Conservation (phyloP, 2,113 vertebrate genomes). For the Silurus meridionalis region DNA sequence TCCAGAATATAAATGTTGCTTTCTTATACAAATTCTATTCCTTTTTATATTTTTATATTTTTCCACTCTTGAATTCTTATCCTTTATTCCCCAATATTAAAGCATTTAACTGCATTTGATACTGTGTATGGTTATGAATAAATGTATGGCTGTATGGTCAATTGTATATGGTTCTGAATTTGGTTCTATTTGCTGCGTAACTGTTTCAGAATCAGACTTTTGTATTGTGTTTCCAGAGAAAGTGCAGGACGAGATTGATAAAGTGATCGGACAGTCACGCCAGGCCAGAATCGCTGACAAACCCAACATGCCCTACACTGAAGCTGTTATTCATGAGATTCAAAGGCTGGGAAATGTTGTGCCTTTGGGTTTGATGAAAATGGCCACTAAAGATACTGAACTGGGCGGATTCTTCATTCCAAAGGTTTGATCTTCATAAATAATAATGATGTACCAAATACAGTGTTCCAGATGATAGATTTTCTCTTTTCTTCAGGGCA, state of each 20-base stretch:
- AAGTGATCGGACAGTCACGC: constrained; percentile 51
- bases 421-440: constrained; percentile 57
- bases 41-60: too few relatives aligned
- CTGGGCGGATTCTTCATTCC: constrained; percentile 64
- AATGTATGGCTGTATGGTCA: too few relatives aligned
- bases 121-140: too few relatives aligned
- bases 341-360: constrained; percentile 69
- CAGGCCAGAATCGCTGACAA: constrained; percentile 62
- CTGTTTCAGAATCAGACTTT: background rate
- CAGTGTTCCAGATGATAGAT: background rate
- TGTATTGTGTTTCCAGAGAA: constrained; percentile 39
- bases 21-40: too few relatives aligned
- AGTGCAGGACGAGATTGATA: constrained; percentile 62
- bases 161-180: too few relatives aligned
- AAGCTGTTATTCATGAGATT: constrained; percentile 73
- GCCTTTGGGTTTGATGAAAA: constrained; percentile 61
- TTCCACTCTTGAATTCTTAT: too few relatives aligned
- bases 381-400: constrained; percentile 28
- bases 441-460: background rate
- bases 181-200: background rate
- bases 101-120: too few relatives aligned
- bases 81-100: too few relatives aligned
- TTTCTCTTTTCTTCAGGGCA: constrained; percentile 61
- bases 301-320: constrained; percentile 68
- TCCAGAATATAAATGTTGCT: too few relatives aligned